A percentile compares a stretch with the other conserved stretches of the same genome.
Conservation (phyloP, 2,113 vertebrate genomes). For the Brachyistius frenatus region DNA sequence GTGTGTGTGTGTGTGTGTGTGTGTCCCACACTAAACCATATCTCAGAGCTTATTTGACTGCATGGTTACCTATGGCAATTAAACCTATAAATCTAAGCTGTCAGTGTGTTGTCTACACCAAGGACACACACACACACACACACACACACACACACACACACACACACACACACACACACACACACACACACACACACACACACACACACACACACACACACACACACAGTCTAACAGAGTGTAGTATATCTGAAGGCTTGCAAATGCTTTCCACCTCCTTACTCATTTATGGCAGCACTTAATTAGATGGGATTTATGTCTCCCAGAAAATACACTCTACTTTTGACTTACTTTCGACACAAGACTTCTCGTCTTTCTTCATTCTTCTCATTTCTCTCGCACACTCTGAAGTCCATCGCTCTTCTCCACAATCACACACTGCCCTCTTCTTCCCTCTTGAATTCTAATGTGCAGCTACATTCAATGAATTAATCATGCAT, state of each 20-base stretch:
- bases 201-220: constrained; percentile 15
- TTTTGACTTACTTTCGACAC: constrained; percentile 1
- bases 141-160: constrained; percentile 18
- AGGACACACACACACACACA: constrained; percentile 39
- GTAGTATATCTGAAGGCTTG: constrained; percentile 20
- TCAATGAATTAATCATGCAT: constrained; percentile 71
- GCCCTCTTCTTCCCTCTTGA: constrained; percentile 22
- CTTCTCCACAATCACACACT: background rate
- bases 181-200: constrained; percentile 21
- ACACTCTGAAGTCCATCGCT: constrained; percentile 80
- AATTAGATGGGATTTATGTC: constrained; percentile 45
- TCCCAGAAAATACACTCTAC: constrained; percentile 35
- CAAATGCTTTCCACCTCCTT: constrained; percentile 26
- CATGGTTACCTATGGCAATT: constrained; percentile 69
- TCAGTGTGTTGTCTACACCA: constrained; percentile 50
- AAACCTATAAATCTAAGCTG: constrained; percentile 68
- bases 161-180: constrained; percentile 7
- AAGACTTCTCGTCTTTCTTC: background rate
- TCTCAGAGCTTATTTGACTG: constrained; percentile 61
- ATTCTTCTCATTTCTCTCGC: constrained; percentile 63
- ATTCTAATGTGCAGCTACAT: constrained; percentile 49
- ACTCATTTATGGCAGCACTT: constrained; percentile 44
- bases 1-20: constrained; percentile 14
- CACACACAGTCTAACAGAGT: background rate
- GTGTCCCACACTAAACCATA: constrained; percentile 12